These are phyloP conservation scores for Marmota monax DNA, from an alignment of 2,113 vertebrate genomes.

Conservation along the genomic window DNA sequence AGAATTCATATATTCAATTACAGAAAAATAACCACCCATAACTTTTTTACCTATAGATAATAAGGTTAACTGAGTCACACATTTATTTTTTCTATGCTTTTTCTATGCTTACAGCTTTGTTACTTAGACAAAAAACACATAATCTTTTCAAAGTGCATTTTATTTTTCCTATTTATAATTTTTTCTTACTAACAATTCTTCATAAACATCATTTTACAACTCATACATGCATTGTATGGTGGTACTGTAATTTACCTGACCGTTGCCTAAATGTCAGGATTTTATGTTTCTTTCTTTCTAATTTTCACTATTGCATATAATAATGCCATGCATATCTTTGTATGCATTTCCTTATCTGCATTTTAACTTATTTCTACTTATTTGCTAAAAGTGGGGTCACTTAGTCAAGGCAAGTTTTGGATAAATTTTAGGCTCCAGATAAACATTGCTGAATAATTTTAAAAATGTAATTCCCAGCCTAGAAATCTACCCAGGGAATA, in stretches of 20 bases:
- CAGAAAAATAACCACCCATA: neutral
- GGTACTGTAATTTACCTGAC: neutral
- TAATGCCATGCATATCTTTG: neutral
- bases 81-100: neutral
- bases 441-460: constrained; percentile 8
- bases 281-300: neutral
- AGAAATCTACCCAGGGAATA: neutral
- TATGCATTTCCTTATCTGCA: neutral
- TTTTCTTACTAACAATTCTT: neutral
- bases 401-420: neutral
- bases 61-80: neutral
- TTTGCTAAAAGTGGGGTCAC: neutral
- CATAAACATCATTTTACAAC: neutral
- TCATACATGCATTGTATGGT: neutral
- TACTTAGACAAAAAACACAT: neutral
- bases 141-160: neutral
- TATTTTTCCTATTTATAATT: neutral
- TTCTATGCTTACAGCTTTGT: neutral
- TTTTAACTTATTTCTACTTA: neutral
- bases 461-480: neutral
- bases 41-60: neutral
- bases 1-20: neutral
- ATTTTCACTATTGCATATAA: constrained; percentile 12
- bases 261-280: neutral
- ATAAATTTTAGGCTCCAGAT: neutral